Percentiles rank a stretch among this genome's conserved stretches.
Conservation (phyloP, 2,888 invertebrate species). For the Ypsolopha sequella region DNA sequence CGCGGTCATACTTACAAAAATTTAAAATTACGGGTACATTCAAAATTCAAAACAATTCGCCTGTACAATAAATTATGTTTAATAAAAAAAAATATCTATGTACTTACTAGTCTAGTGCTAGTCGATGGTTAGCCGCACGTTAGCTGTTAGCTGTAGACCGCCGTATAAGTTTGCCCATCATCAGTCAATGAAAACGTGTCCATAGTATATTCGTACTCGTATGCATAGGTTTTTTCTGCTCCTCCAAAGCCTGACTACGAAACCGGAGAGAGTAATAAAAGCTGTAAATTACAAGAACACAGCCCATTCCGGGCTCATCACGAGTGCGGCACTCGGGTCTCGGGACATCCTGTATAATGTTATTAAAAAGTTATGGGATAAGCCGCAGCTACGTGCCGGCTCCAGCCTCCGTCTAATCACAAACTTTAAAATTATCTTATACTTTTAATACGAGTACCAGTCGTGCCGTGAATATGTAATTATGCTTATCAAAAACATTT, state of each 20-base stretch:
- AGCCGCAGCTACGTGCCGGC: conserved; percentile 45
- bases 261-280: not conserved
- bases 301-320: conserved; percentile 46
- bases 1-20: too few relatives aligned
- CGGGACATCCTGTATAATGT: conserved; percentile 50
- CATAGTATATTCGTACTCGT: not conserved
- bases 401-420: conserved; percentile 40
- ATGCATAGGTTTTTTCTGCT: not conserved
- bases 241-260: not conserved
- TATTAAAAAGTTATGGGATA: conserved; percentile 68
- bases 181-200: not conserved
- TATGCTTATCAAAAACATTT: conserved; percentile 6
- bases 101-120: too few relatives aligned
- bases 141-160: too few relatives aligned
- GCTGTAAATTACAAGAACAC: conserved; percentile 11
- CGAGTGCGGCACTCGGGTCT: conserved; percentile 43
- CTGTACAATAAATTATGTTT: too few relatives aligned
- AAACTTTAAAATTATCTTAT: conserved; percentile 60
- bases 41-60: too few relatives aligned
- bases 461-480: conserved; percentile 17
- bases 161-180: too few relatives aligned
- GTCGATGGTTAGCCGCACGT: too few relatives aligned
- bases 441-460: conserved; percentile 20
- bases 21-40: too few relatives aligned
- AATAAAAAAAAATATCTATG: too few relatives aligned